Base-by-base conservation (phyloP, 1,140 invertebrate species). In the Drosophila pallidifrons region DNA sequence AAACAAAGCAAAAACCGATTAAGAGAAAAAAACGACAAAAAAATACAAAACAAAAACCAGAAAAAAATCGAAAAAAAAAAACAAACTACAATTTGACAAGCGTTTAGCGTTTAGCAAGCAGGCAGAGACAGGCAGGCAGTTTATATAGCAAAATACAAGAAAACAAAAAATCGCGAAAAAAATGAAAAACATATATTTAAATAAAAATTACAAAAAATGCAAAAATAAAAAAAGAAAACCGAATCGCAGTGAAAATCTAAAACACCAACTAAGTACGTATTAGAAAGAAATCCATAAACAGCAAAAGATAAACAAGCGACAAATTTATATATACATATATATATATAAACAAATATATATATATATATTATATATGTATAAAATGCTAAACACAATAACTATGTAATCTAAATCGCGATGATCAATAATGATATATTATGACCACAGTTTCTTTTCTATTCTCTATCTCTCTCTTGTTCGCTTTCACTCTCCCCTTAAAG, bases 61-160 rank as follows among this genome's bases (percentile, higher is more conserved):
- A 38, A 38, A 38, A 35, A 38, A 8, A 38, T 0, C 5, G 30
- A 45, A 55, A 76, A 82, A 61, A 79, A 76, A 82, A 77, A 74
- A 49, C 59, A 69, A 81, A 75, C 30, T 75, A 70, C 60, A 82
- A 78, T 88, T 87, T 87, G 83, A 87, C 83, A 88, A 87, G 82
- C 80, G 80, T 87, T 85, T 60, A 85, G 81, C 81, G 80, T 87
- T 83, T 60, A 85, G 81, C 81, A 85, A 67, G 75, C 64, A 71
- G 63, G 41, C 80, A 88, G 76, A 81, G 78, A 82, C 81, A 85
- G 67, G 75, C 64, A 71, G 63, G 41, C 80, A 88, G 76, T 87
- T 87, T 83, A 87, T 87, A 87, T 87, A 88, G 73, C 69, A 80
- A 82, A 65, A 75, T 72, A 41, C 55, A 52, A 52, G 47, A 54